These are phyloP conservation scores for Heliopora coerulea DNA, from an alignment of 92 coral and sea anemone genomes.

Conservation along the genomic window DNA sequence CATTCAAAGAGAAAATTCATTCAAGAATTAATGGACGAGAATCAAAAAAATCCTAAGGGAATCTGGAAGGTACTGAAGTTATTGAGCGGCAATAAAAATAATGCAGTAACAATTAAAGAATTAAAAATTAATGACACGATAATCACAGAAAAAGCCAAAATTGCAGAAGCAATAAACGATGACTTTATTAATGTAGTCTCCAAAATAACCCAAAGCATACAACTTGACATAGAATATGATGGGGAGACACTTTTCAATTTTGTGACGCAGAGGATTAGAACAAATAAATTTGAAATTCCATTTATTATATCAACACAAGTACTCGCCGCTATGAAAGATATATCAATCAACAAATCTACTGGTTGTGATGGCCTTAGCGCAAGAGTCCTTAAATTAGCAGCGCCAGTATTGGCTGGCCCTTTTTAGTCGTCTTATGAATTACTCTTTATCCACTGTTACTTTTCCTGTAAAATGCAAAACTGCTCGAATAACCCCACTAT, in stretches of 20 bases:
- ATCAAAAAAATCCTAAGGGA: no score
- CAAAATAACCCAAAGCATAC: slow-evolving; percentile 30
- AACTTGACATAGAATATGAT: slow-evolving; percentile 22
- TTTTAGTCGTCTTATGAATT: slow-evolving; percentile 18
- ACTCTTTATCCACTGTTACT: slow-evolving; percentile 21
- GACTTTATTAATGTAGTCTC: slow-evolving; percentile 46
- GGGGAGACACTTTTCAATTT: slow-evolving; percentile 33
- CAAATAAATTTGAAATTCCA: slow-evolving; percentile 26
- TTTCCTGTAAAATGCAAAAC: slow-evolving; percentile 44
- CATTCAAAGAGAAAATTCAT: no score
- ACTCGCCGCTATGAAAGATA: slow-evolving; percentile 7
- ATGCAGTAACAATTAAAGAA: no score
- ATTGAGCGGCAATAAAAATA: no score
- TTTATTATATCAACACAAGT: slow-evolving; percentile 29
- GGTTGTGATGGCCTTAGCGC: slow-evolving; percentile 37
- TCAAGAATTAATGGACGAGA: no score
- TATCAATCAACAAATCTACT: slow-evolving; percentile 11
- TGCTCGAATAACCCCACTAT: slow-evolving; percentile 42
- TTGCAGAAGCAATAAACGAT: slow-evolving; percentile 50
- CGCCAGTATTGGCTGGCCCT: slow-evolving; percentile 39
- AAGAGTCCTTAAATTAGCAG: slow-evolving; percentile 42
- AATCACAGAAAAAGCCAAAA: slow-evolving; percentile 37
- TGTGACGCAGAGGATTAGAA: slow-evolving; percentile 37
- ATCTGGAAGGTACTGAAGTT: no score
- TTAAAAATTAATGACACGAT: no score